These are phyloP conservation scores for Trichonephila inaurata DNA, from an alignment of 1,140 invertebrate species.

Conservation along the genomic window DNA sequence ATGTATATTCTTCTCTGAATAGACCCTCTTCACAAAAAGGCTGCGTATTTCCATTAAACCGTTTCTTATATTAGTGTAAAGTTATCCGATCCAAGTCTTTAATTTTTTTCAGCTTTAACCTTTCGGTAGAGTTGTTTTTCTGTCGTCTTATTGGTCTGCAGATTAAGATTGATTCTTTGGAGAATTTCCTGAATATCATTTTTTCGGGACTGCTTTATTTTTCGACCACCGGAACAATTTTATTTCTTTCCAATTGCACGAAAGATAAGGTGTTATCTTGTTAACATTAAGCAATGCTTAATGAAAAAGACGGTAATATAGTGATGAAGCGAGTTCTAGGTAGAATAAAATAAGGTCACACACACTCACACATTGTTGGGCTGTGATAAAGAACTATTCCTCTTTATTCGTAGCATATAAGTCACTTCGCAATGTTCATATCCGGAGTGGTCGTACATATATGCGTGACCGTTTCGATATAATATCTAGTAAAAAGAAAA, in stretches of 20 bases:
- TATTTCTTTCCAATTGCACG: not conserved
- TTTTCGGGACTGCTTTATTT: not conserved
- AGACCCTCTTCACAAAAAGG: not conserved
- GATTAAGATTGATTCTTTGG: not conserved
- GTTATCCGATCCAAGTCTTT: not conserved
- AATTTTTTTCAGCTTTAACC: not conserved
- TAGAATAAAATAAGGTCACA: too few species aligned
- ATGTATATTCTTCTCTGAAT: not conserved
- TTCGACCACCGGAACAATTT: not conserved
- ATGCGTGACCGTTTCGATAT: too few species aligned
- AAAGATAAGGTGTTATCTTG: too few species aligned
- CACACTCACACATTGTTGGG: too few species aligned
- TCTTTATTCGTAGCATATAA: too few species aligned
- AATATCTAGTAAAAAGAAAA: too few species aligned
- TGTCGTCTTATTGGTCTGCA: not conserved
- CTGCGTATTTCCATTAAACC: not conserved
- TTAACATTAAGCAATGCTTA: too few species aligned
- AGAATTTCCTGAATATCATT: slow-evolving; percentile 8
- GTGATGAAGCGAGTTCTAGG: too few species aligned
- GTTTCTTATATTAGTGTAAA: not conserved
- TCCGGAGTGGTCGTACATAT: too few species aligned
- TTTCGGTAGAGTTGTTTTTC: not conserved
- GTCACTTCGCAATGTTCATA: too few species aligned
- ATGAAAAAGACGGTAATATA: too few species aligned
- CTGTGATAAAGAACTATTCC: too few species aligned